Conservation (phyloP, 2,888 invertebrate genomes). For the Coenonympha glycerion region DNA sequence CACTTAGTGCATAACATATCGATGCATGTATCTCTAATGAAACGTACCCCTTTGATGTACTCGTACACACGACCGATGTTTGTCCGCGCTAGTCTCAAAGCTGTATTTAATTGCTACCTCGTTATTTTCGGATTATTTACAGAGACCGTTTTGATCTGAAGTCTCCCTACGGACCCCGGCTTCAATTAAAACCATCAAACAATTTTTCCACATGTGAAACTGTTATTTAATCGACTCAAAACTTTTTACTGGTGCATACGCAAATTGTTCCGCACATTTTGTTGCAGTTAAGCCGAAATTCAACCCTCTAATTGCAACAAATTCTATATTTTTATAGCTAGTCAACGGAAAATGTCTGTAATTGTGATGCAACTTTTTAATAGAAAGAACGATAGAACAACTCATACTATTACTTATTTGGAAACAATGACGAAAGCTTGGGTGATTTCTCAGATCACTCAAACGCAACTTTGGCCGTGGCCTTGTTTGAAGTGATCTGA, state of each 20-base stretch:
- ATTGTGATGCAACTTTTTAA: too few relatives aligned
- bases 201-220: conserved; percentile 44
- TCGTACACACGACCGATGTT: conserved; percentile 45
- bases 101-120: conserved; percentile 71
- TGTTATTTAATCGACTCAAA: conserved; percentile 54
- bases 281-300: neutral
- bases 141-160: conserved; percentile 47
- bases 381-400: too few relatives aligned
- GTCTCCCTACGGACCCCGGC: conserved; percentile 31
- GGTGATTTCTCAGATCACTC: too few relatives aligned
- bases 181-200: conserved; percentile 52
- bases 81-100: conserved; percentile 64
- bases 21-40: conserved; percentile 31
- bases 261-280: conserved; percentile 23
- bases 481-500: too few relatives aligned
- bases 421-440: too few relatives aligned
- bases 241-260: conserved; percentile 38
- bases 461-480: too few relatives aligned
- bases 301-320: too few relatives aligned
- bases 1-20: conserved; percentile 17
- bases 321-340: too few relatives aligned
- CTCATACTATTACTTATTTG: too few relatives aligned
- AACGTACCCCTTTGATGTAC: conserved; percentile 62
- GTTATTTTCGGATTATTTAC: conserved; percentile 75
- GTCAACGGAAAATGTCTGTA: too few relatives aligned